Base-by-base conservation (phyloP, 1,140 invertebrate species). In the Dendrolimus kikuchii region DNA sequence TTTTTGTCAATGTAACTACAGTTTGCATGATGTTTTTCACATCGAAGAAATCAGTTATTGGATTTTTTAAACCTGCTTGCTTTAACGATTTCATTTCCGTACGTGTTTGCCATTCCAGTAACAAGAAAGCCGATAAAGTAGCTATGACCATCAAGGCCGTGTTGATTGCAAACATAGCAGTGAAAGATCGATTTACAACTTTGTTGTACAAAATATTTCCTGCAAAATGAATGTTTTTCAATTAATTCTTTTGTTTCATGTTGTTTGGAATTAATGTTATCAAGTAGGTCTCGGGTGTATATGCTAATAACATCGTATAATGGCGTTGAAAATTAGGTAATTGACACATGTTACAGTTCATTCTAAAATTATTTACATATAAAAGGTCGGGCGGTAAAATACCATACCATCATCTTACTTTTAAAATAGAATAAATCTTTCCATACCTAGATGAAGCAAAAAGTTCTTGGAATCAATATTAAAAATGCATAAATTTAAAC, bases 151-250 rank as follows among this genome's bases (percentile, higher is more conserved):
- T 77, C 0, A 94, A 65, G 1, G 71, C 74, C 0, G 90, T 87
- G 68, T 94, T 94, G 10, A 95, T 90, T 0, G 71, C 59, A 67
- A 95, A 95, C 92, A 95, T 93, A 4, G 88, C 80, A 0, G 91
- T 89, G 64, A 92, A 94, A 0, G 93, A 93, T 45, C 82, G 71
- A 53, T 92, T 80, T 0, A 88, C 77, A 5, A 83, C 72, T 40
- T 67, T 75, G 23, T 69, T 77, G 60, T 74, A 82, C 38, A 85
- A 57, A 5, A 81, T 5, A 43, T 78, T 81, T 37, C 82, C 82
- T 86, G 68, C 7, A 78, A 77, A 42, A 39, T 55, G 45, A 53
- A 41, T 7, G 23, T 49, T n/a, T 8, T 6, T n/a, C 23, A 9
- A 45, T 45, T 45, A 6, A 45, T 3, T 8, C 1, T 9, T 23